Percentiles rank a stretch among this genome's conserved stretches.
These are phyloP conservation scores for Eremophila alpestris DNA, from an alignment of 2,797 vertebrate species.

Conservation along the genomic window DNA sequence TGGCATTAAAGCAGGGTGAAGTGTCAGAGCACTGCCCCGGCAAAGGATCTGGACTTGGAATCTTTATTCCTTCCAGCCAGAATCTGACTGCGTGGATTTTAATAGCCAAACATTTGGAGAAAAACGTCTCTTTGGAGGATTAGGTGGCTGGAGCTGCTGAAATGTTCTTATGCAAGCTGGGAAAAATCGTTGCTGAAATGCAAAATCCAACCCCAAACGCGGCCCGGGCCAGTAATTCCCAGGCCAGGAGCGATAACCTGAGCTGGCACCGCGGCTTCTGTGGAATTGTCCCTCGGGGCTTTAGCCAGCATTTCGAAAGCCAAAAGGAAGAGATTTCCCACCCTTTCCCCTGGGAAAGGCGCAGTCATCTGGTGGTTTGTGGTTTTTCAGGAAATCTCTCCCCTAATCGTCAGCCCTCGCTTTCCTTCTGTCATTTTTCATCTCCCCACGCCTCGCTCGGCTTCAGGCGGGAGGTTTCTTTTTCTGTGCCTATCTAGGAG, in stretches of 20 bases:
- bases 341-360: conserved; percentile 57
- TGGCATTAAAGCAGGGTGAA: background rate
- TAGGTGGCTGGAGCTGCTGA: background rate
- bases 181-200: background rate
- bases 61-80: conserved; percentile 8
- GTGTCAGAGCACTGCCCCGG: background rate
- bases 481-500: background rate
- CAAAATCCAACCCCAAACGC: background rate
- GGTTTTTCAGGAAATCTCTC: conserved; percentile 28
- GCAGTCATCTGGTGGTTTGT: background rate
- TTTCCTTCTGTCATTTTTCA: conserved; percentile 53
- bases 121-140: background rate
- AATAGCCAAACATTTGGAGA: background rate
- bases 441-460: background rate
- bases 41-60: background rate
- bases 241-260: background rate
- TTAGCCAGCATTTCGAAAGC: background rate
- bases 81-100: conserved; percentile 1
- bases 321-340: conserved; percentile 38
- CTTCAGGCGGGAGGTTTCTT: background rate
- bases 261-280: background rate
- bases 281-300: background rate
- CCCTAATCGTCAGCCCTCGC: background rate
- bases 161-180: background rate
- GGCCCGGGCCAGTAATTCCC: background rate